Percentiles rank a stretch among this genome's conserved stretches.
Evolutionary conservation across 2,113 vertebrate genomes (phyloP).

Genomic region (Sporophila hypoxantha): DNA sequence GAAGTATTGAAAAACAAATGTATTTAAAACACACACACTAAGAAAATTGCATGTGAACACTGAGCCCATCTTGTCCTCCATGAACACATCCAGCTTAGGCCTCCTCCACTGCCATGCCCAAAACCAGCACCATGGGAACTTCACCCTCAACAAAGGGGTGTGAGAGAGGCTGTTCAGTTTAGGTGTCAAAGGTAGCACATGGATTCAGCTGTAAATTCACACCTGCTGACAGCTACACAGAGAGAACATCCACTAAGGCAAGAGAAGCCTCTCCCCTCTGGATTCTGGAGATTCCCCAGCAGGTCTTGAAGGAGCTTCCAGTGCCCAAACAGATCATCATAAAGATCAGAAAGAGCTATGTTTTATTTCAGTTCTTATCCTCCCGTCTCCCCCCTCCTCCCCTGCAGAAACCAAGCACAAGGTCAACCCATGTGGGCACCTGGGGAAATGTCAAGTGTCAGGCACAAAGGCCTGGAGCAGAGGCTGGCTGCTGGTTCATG

Average conservation of each 20-base stretch:
- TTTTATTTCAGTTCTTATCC: background rate
- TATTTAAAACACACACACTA: background rate
- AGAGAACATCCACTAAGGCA: background rate
- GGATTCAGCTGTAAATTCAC: background rate
- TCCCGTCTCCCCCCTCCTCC: background rate
- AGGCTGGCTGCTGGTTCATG: background rate
- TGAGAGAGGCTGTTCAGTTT: background rate
- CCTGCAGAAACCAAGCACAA: background rate
- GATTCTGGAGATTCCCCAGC: background rate
- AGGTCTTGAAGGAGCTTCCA: background rate
- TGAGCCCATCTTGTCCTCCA: background rate
- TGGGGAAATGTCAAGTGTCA: constrained; percentile 16
- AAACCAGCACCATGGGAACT: background rate
- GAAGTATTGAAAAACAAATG: background rate
- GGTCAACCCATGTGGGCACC: background rate
- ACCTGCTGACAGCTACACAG: background rate
- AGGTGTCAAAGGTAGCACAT: background rate
- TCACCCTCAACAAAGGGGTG: background rate
- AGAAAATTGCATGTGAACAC: background rate
- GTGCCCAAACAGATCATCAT: background rate
- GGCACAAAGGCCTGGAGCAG: background rate
- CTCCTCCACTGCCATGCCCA: background rate
- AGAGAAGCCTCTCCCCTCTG: background rate
- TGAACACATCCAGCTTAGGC: background rate
- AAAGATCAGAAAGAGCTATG: background rate